Base-by-base conservation (phyloP, 2,113 vertebrate genomes). In the Emydura subglobosa region DNA sequence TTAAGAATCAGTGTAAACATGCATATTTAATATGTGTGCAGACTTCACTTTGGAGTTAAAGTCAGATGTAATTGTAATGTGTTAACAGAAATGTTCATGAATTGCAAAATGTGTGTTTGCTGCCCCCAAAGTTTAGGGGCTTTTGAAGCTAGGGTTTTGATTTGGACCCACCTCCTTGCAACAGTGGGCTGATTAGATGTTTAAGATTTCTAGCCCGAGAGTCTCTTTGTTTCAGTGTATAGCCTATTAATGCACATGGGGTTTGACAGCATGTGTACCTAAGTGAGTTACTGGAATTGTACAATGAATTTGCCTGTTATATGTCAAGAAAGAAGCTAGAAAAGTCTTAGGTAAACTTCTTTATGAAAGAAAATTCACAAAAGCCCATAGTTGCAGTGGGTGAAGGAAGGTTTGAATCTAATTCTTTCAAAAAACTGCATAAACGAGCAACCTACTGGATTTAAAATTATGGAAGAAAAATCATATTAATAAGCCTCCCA, bases 401-500 rank as follows among this genome's bases (percentile, higher is more conserved):
- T 95, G 61, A 57, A 90, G 91, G 82, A 88, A 0, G 11, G 88
- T 47, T 95, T 92, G 87, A 93, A 76, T 90, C 51, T 94, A 90
- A 94, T 86, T 84, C 24, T 74, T 50, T 81, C 59, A 44, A 34
- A 86, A 80, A 82, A 51, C 22, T 93, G 82, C 59, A 91, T 89
- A 97, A 39, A 95, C 94, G 91, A 96, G 93, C 42, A 96, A 83
- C 61, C 94, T 91, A 17, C 13, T 29, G 90, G 91, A 96, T 91
- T 85, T 91, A 89, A 90, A 78, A 61, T 88, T 88, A 90, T 55
- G 51, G 86, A 97, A 97, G 94, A 95, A 97, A 96, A 95, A 93
- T 83, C 76, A 94, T 94, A 93, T 93, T 94, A 95, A 94, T 96
- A 96, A 97, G 81, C 81, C 87, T 97, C 89, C 91, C 95, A 87